Conservation (phyloP, 1,140 invertebrate species). For the Drosophila nigromelanica region DNA sequence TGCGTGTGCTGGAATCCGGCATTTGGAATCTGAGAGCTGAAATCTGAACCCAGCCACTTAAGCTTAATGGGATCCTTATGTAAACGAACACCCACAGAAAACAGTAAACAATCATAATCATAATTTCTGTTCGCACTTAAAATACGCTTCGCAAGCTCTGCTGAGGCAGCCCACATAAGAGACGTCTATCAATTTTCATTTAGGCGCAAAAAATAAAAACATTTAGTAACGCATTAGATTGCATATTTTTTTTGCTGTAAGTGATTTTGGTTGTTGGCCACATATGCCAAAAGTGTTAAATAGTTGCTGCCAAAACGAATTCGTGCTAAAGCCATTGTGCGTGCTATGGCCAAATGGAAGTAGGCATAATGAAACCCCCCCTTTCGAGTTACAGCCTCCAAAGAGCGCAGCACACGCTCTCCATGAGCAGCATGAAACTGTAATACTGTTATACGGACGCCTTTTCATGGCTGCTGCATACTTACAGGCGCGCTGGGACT, state of each 20-base stretch:
- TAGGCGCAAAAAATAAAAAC: constrained; percentile 51
- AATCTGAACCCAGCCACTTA: constrained; percentile 61
- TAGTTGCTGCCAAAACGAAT: constrained; percentile 19
- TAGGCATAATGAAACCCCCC: constrained; percentile 26
- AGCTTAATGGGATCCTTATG: constrained; percentile 78
- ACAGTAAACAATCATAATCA: constrained; percentile 72
- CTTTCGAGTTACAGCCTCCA: constrained; percentile 23
- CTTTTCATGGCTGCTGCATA: constrained; percentile 58
- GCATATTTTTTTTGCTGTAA: constrained; percentile 42
- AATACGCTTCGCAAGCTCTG: background rate
- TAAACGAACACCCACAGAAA: constrained; percentile 51
- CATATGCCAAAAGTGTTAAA: constrained; percentile 46
- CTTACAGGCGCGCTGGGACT: constrained; percentile 47
- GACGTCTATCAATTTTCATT: background rate
- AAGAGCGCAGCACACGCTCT: constrained; percentile 19
- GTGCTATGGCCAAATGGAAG: constrained; percentile 38
- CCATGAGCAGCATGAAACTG: constrained; percentile 3
- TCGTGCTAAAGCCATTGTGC: constrained; percentile 29
- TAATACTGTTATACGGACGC: constrained; percentile 27
- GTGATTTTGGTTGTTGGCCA: constrained; percentile 33
- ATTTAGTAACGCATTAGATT: constrained; percentile 8
- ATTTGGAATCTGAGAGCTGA: constrained; percentile 1
- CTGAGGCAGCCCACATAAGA: background rate
- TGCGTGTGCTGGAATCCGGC: constrained; percentile 12
- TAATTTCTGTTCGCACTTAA: constrained; percentile 34